phyloP scores from a whole-genome alignment of 2,888 invertebrate genomes.

The Drosophila kuntzei region DNA sequence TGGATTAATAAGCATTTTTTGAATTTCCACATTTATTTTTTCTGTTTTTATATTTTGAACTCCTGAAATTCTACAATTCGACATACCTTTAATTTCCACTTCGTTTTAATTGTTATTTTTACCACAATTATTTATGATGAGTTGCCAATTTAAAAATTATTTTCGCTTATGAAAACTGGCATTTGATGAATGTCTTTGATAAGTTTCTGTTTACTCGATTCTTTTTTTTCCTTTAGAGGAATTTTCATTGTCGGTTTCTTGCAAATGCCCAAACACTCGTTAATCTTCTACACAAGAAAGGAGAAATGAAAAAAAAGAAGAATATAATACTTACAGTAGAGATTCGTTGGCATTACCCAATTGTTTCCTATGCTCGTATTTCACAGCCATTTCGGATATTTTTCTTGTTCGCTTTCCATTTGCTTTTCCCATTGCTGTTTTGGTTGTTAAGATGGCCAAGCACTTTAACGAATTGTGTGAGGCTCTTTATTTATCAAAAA shows the following conservation, averaged over 20 bases:
- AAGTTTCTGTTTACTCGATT: constrained; percentile 9
- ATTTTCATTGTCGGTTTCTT: constrained; percentile 11
- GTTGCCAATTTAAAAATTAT: constrained; percentile 3
- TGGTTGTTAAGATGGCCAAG: constrained; percentile 32
- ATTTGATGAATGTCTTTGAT: constrained; percentile 28
- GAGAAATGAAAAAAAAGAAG: neutral
- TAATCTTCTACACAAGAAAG: constrained; percentile 35
- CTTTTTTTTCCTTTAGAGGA: neutral
- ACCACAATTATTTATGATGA: constrained; percentile 12
- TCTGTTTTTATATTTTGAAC: neutral
- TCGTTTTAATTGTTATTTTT: constrained; percentile 10
- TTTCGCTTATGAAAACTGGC: constrained; percentile 7
- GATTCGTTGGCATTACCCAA: constrained; percentile 23
- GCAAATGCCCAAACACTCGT: constrained; percentile 34
- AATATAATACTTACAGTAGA: constrained; percentile 18
- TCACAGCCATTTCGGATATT: constrained; percentile 36
- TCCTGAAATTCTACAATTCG: neutral
- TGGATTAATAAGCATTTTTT: too few species aligned
- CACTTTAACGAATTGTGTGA: constrained; percentile 44
- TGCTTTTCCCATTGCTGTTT: constrained; percentile 16
- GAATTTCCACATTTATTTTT: neutral
- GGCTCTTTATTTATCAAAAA: constrained; percentile 63
- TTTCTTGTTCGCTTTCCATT: neutral
- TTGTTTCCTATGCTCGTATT: constrained; percentile 48
- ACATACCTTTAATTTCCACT: neutral